Evolutionary conservation across 2,113 vertebrate species (phyloP).

Genomic region (Trichechus manatus): DNA sequence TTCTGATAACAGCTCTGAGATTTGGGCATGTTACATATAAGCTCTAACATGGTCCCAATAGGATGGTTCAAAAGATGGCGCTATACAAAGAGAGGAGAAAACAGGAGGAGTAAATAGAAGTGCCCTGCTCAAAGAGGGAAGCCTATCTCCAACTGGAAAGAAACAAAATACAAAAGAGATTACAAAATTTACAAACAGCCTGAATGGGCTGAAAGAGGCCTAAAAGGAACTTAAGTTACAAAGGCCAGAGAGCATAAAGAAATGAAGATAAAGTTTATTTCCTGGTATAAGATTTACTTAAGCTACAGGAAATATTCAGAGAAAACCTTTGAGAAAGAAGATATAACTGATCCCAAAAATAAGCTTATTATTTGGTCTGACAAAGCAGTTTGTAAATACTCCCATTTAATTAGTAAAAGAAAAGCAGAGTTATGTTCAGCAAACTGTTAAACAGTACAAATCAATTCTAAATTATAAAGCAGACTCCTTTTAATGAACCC

Average conservation of each 20-base stretch:
- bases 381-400: conserved; percentile 49
- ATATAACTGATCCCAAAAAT: conserved; percentile 39
- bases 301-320: conserved; percentile 38
- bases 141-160: conserved; percentile 1
- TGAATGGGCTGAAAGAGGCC: conserved; percentile 28
- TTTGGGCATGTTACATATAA: neutral
- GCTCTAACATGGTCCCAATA: neutral
- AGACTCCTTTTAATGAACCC: conserved; percentile 33
- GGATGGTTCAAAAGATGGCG: conserved; percentile 5
- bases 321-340: conserved; percentile 39
- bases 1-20: conserved; percentile 36
- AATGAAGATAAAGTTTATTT: conserved; percentile 24
- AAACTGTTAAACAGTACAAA: conserved; percentile 3
- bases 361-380: conserved; percentile 49
- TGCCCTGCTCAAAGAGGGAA: conserved; percentile 39
- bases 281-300: neutral
- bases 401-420: neutral
- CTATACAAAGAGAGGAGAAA: conserved; percentile 42
- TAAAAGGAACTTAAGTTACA: conserved; percentile 45
- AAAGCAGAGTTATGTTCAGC: conserved; percentile 34
- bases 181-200: neutral
- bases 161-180: conserved; percentile 30
- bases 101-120: neutral
- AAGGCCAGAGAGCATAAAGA: conserved; percentile 9
- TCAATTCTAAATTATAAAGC: conserved; percentile 22